Conservation (phyloP, 2,797 vertebrate species). For the Antrozous pallidus region DNA sequence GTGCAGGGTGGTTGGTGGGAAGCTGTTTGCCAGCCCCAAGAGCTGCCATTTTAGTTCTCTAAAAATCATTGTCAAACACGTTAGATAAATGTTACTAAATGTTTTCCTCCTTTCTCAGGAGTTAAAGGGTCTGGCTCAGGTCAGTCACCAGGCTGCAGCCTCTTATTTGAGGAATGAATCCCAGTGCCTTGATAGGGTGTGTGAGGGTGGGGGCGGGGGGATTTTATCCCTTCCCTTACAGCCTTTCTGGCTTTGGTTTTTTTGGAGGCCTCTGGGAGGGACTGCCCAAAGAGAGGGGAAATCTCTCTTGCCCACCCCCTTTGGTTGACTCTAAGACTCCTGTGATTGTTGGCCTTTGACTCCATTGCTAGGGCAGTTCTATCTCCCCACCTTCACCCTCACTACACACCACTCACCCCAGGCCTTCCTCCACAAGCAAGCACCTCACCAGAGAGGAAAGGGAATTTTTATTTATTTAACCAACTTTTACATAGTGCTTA, state of each 20-base stretch:
- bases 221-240: neutral
- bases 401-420: neutral
- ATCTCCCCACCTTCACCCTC: neutral
- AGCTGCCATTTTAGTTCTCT: conserved; percentile 14
- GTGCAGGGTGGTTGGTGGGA: neutral
- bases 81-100: neutral
- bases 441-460: conserved; percentile 24
- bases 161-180: conserved; percentile 48
- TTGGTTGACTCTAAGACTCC: neutral
- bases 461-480: conserved; percentile 47
- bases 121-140: conserved; percentile 20
- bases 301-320: neutral
- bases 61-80: conserved; percentile 61
- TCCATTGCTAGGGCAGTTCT: neutral
- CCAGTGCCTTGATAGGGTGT: neutral
- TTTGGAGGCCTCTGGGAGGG: neutral
- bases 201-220: no score
- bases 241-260: conserved; percentile 20
- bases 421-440: neutral
- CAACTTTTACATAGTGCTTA: conserved; percentile 41
- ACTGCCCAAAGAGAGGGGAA: neutral
- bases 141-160: neutral
- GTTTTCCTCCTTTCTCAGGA: conserved; percentile 20
- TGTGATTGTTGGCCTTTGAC: neutral
- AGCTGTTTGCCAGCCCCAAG: neutral